These are phyloP conservation scores for Cyprinodon brontotheroides DNA, from an alignment of 2,113 vertebrate species.

Conservation along the genomic window DNA sequence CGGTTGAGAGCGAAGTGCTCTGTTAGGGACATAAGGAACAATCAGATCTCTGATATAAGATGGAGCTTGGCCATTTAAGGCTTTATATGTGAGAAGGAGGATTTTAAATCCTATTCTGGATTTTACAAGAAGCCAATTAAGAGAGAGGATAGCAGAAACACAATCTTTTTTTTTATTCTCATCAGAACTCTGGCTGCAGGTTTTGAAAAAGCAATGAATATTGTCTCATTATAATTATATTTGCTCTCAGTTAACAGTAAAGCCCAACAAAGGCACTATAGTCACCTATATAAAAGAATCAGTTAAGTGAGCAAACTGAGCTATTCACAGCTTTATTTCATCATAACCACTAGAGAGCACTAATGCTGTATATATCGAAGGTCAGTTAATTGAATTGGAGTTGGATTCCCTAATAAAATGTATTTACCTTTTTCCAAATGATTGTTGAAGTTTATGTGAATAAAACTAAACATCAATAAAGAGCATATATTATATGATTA, in stretches of 20 bases:
- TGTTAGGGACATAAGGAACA: no score
- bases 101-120: no score
- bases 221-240: no score
- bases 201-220: no score
- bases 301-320: background rate
- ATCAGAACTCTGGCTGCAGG: no score
- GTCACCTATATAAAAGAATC: background rate
- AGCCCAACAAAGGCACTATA: background rate
- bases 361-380: background rate
- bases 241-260: background rate
- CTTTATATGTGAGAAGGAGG: no score
- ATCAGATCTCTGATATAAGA: no score
- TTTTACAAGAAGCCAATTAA: no score
- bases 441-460: background rate
- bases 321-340: background rate
- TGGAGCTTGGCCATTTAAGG: no score
- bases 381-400: background rate
- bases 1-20: no score
- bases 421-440: background rate
- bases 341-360: slow-evolving; percentile 33
- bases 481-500: slow-evolving; percentile 3
- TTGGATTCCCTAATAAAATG: background rate
- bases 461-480: background rate
- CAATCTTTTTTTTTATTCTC: no score
- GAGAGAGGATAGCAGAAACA: no score